Evolutionary conservation across 2,113 vertebrate species (phyloP).

Genomic region (Tricholaema leucomelas): DNA sequence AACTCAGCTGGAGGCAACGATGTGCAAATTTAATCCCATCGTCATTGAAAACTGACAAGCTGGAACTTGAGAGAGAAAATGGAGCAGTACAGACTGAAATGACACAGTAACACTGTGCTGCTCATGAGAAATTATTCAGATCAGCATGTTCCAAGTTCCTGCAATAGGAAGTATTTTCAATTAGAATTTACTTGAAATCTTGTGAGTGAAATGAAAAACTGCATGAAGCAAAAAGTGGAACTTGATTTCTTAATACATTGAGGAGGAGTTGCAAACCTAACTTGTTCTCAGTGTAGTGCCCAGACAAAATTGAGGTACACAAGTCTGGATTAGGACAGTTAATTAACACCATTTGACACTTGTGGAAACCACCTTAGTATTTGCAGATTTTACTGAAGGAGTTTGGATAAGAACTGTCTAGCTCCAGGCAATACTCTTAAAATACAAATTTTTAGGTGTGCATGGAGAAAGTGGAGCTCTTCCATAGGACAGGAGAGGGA

Average conservation of each 20-base stretch:
- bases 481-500: neutral
- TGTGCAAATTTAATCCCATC: neutral
- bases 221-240: neutral
- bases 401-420: neutral
- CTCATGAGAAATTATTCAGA: neutral
- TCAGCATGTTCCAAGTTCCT: neutral
- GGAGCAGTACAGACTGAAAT: neutral
- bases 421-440: neutral
- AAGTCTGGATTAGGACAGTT: neutral
- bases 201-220: neutral
- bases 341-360: rapidly evolving
- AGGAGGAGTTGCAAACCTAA: neutral
- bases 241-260: neutral
- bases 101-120: neutral
- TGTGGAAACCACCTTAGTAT: neutral
- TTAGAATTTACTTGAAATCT: neutral
- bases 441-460: neutral
- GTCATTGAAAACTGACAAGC: neutral
- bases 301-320: neutral
- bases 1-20: neutral
- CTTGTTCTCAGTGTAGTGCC: neutral
- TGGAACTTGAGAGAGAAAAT: neutral
- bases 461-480: neutral
- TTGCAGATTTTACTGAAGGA: neutral
- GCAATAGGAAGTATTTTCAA: neutral